A percentile compares a stretch with the other conserved stretches of the same genome.
These are phyloP conservation scores for Lysandra bellargus DNA, from an alignment of 2,888 invertebrate species.

Conservation along the genomic window DNA sequence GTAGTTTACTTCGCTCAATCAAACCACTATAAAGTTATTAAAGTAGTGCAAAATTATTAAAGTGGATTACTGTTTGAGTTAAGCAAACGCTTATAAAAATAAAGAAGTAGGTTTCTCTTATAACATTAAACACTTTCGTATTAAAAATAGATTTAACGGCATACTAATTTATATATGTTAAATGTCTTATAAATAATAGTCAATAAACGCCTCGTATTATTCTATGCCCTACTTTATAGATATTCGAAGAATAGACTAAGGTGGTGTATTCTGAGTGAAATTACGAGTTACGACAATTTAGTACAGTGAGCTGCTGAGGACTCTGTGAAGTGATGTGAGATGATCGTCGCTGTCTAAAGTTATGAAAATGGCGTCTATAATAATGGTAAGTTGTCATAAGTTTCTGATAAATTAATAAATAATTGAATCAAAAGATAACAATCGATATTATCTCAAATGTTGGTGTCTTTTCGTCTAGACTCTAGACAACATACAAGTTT, in stretches of 20 bases:
- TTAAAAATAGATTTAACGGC: neutral
- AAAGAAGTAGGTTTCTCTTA: neutral
- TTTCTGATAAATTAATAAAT: too few species aligned
- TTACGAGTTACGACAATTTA: neutral
- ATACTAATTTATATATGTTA: neutral
- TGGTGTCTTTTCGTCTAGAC: too few species aligned
- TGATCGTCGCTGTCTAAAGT: slow-evolving; percentile 39
- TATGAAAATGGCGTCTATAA: slow-evolving; percentile 54
- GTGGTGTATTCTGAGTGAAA: neutral
- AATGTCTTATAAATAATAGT: neutral
- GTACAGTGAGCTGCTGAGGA: slow-evolving; percentile 1
- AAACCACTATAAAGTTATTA: too few species aligned
- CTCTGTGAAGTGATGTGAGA: slow-evolving; percentile 42
- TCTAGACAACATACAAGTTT: too few species aligned
- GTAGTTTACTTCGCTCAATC: too few species aligned
- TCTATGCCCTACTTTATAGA: neutral
- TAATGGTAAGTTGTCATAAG: slow-evolving; percentile 48
- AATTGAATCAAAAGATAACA: neutral
- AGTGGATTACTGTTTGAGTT: too few species aligned
- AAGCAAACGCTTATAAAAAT: neutral
- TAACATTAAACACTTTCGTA: neutral
- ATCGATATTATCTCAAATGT: too few species aligned
- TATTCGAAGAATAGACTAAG: neutral
- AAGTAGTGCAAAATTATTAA: too few species aligned
- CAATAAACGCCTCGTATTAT: neutral